Evolutionary conservation across 2,113 vertebrate genomes (phyloP), one percentile per base, ranked within the genome.

Genomic region (Tor tambroides): DNA sequence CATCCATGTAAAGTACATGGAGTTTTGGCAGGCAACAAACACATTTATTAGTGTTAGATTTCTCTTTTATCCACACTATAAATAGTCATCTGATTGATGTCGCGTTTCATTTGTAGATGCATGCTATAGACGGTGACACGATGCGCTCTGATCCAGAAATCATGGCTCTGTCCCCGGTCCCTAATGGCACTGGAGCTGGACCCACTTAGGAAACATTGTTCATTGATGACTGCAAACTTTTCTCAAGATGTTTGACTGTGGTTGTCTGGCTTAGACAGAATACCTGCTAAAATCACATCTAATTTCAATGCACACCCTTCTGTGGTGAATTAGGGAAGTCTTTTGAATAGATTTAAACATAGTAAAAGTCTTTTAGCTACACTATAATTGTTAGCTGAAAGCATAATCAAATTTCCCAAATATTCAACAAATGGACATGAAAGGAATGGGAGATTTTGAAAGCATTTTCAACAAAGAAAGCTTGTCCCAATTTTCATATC

Each of bases 41-140:
- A 51, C 80, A 26, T 92, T 94, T 93, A 93, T 95, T 95, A 95
- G 95, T 95, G 94, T 85, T 38, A 74, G 56, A 30, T 87, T 79
- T 75, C 12, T 80, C 69, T 77, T 74, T 81, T 84, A 74, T 65
- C 35, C 12, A 56, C 46, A 75, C 28, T 51, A 69, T 81, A 74
- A 23, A 67, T 74, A 54, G 35, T 63, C n/a, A 10, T n/a, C 4
- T 83, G 80, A 77, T 83, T 87, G 80, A 76, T 87, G 32, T 61
- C 26, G 21, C 10, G 9, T 84, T 84, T 69, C 10, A 69, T 77
- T 82, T 83, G 80, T 83, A 54, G 71, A 77, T 77, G 26, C 56
- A 15, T 67, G 43, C 21, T 56, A 43, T 74, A 81, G 69, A 46
- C n/a, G 26, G 43, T 59, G 76, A 86, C 26, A 71, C 38, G 12